A percentile compares a stretch with the other conserved stretches of the same genome.
These are phyloP conservation scores for Molossus molossus DNA, from an alignment of 2,797 vertebrate species.

Conservation along the genomic window DNA sequence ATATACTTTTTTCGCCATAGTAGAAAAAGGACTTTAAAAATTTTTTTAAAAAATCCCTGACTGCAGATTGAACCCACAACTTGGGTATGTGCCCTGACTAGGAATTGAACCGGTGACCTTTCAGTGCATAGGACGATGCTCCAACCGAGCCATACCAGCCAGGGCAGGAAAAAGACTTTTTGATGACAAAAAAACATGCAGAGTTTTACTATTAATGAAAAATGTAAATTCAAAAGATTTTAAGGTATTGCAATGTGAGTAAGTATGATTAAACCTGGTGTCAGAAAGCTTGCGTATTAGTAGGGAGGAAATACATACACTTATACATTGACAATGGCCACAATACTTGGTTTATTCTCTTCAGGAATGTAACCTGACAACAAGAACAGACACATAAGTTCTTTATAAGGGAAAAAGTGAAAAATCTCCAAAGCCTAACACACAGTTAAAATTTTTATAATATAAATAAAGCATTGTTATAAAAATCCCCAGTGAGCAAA, in stretches of 20 bases:
- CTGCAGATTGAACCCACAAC: no score
- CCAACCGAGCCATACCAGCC: no score
- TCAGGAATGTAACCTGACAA: conserved; percentile 4
- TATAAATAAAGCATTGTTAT: conserved; percentile 23
- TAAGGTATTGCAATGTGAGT: background rate
- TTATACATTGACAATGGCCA: background rate
- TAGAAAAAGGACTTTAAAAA: background rate
- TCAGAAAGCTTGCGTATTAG: conserved; percentile 31
- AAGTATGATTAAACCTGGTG: conserved; percentile 42
- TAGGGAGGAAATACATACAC: background rate
- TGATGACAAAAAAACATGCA: conserved; percentile 45
- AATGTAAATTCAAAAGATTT: conserved; percentile 46
- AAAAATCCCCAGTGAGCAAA: conserved; percentile 11
- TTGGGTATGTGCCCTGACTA: no score
- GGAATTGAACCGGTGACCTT: no score
- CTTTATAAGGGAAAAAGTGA: conserved; percentile 26
- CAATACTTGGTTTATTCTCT: background rate
- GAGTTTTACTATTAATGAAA: conserved; percentile 39
- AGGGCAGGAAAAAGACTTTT: background rate
- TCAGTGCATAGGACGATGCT: no score
- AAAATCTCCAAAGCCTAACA: background rate
- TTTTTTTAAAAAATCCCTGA: no score
- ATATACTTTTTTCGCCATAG: conserved; percentile 26
- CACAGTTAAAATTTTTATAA: conserved; percentile 55
- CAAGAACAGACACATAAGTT: conserved; percentile 1